Percentiles rank a stretch among this genome's conserved stretches.
Conservation (phyloP, 2,888 invertebrate genomes). For the Rugalucina vietnamica region DNA sequence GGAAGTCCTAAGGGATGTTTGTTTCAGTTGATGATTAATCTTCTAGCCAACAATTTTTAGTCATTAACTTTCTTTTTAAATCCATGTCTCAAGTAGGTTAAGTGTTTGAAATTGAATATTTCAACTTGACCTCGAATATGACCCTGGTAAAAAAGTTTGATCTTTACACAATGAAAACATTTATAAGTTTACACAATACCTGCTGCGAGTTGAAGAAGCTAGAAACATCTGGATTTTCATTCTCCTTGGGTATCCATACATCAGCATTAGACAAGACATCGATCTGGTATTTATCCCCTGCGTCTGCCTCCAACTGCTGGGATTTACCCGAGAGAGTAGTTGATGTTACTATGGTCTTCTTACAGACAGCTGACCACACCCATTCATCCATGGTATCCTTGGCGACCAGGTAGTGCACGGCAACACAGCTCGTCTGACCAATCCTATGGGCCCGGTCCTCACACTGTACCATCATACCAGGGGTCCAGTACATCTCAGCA, state of each 20-base stretch:
- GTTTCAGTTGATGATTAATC: no score
- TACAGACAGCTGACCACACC: constrained; percentile 81
- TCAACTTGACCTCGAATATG: no score
- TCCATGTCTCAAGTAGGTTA: no score
- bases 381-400: constrained; percentile 82
- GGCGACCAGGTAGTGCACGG: constrained; percentile 82
- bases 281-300: constrained; percentile 74
- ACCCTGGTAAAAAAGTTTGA: no score
- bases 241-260: constrained; percentile 66
- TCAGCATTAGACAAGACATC: constrained; percentile 78
- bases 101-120: no score
- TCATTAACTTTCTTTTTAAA: no score
- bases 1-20: no score
- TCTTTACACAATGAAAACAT: no score
- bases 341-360: constrained; percentile 80
- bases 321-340: constrained; percentile 77
- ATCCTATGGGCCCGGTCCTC: constrained; percentile 83
- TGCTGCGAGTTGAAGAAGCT: constrained; percentile 69
- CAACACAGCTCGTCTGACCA: constrained; percentile 79
- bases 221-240: constrained; percentile 62
- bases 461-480: constrained; percentile 82
- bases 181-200: no score
- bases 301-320: constrained; percentile 70
- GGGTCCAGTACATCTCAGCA: constrained; percentile 83
- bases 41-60: no score